A percentile compares a stretch with the other conserved stretches of the same genome.
Evolutionary conservation across 2,113 vertebrate genomes (phyloP).

Genomic region (Amphiprion ocellaris): DNA sequence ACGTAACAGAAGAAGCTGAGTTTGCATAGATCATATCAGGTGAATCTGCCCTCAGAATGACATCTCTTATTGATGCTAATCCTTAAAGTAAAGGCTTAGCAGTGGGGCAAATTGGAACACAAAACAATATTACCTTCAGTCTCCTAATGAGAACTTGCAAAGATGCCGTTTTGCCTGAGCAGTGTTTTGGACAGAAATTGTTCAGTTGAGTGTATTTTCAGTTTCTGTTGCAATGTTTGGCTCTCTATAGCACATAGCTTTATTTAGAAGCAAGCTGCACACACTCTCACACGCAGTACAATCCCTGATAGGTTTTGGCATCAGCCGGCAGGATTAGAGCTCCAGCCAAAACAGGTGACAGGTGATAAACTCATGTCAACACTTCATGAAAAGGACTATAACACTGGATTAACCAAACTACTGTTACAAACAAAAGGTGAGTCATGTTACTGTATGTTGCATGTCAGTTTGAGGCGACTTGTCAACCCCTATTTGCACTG

Average conservation of each 20-base stretch:
- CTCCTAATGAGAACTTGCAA: neutral
- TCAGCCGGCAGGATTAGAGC: conserved; percentile 56
- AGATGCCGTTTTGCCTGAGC: neutral
- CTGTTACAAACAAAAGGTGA: conserved; percentile 50
- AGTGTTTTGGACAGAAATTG: conserved; percentile 19
- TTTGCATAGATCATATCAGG: conserved; percentile 67
- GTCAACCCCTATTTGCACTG: conserved; percentile 22
- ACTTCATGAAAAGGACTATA: conserved; percentile 39
- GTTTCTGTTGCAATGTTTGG: conserved; percentile 20
- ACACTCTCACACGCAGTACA: conserved; percentile 10
- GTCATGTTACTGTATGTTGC: conserved; percentile 40
- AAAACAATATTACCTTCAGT: conserved; percentile 2
- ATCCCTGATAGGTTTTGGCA: conserved; percentile 52
- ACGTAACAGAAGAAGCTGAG: conserved; percentile 27
- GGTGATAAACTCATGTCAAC: conserved; percentile 58
- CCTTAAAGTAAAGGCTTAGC: conserved; percentile 29
- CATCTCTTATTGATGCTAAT: conserved; percentile 44
- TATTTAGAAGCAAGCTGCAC: conserved; percentile 47
- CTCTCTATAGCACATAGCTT: conserved; percentile 15
- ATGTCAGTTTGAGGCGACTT: conserved; percentile 21
- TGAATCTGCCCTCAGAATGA: conserved; percentile 38
- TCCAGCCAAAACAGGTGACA: conserved; percentile 70
- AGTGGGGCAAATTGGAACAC: conserved; percentile 4
- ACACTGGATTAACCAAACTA: conserved; percentile 46
- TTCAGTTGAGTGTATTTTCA: conserved; percentile 30